phyloP scores from a whole-genome alignment of 2,113 vertebrate genomes.

The Bettongia penicillata region DNA sequence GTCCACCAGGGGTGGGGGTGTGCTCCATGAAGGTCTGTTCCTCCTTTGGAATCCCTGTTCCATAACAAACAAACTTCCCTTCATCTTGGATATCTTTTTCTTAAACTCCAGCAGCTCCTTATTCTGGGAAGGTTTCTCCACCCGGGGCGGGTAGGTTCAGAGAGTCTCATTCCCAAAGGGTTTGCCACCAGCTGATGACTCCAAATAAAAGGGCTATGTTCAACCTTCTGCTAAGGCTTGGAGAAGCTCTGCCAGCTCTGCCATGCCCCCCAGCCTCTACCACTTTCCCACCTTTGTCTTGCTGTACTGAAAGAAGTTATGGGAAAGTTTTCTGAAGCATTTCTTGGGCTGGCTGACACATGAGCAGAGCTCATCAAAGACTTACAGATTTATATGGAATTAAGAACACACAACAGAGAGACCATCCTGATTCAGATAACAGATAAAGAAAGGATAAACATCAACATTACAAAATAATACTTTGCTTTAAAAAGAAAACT shows the following conservation, averaged over 20 bases:
- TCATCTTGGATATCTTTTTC: neutral
- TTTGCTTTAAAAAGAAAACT: neutral
- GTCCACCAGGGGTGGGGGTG: neutral
- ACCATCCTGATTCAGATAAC: neutral
- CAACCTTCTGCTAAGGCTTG: neutral
- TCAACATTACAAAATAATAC: neutral
- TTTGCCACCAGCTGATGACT: neutral
- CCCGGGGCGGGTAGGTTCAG: no score
- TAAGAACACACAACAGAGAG: neutral
- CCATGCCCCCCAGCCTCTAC: neutral
- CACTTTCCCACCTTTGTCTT: neutral
- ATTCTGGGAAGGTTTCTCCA: neutral
- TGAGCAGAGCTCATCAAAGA: neutral
- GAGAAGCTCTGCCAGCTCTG: no score
- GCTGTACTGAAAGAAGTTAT: neutral
- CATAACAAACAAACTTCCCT: neutral
- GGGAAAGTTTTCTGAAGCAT: neutral
- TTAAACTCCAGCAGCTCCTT: neutral
- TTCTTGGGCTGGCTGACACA: neutral
- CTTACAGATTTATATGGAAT: neutral
- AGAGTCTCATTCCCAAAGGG: neutral
- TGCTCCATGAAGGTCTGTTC: neutral
- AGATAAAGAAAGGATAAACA: neutral
- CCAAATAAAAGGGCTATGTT: neutral
- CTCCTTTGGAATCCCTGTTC: neutral